phyloP scores from a whole-genome alignment of 2,113 vertebrate genomes.

The Rhea americana region DNA sequence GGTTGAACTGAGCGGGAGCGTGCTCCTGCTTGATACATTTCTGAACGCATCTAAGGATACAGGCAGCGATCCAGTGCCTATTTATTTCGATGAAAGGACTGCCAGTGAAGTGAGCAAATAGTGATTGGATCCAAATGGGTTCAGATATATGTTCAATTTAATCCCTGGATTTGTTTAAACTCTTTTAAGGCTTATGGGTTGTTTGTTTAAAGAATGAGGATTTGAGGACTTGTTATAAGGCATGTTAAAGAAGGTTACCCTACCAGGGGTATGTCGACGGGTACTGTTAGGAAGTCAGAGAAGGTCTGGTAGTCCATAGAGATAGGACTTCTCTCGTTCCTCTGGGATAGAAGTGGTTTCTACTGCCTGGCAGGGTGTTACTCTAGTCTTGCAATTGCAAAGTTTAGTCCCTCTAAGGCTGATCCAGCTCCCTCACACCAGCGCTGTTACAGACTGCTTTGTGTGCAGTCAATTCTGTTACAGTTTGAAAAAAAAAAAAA shows the following conservation, averaged over 20 bases:
- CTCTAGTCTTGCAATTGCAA: background rate
- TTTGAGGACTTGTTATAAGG: background rate
- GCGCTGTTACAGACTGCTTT: background rate
- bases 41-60: background rate
- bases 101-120: too few species aligned
- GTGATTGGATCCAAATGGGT: too few species aligned
- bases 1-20: background rate
- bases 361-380: background rate
- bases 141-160: background rate
- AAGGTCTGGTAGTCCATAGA: background rate
- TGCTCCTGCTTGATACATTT: background rate
- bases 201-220: background rate
- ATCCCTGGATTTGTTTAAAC: background rate
- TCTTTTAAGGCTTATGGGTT: background rate
- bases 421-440: background rate
- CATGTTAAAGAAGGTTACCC: background rate
- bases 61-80: background rate
- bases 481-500: background rate
- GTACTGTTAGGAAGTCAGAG: background rate
- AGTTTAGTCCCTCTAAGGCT: background rate
- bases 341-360: background rate
- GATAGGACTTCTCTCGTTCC: background rate
- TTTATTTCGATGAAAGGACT: background rate
- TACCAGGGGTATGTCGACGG: background rate
- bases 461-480: background rate